Evolutionary conservation across 2,113 vertebrate species (phyloP).

Genomic region (Hippocampus comes): DNA sequence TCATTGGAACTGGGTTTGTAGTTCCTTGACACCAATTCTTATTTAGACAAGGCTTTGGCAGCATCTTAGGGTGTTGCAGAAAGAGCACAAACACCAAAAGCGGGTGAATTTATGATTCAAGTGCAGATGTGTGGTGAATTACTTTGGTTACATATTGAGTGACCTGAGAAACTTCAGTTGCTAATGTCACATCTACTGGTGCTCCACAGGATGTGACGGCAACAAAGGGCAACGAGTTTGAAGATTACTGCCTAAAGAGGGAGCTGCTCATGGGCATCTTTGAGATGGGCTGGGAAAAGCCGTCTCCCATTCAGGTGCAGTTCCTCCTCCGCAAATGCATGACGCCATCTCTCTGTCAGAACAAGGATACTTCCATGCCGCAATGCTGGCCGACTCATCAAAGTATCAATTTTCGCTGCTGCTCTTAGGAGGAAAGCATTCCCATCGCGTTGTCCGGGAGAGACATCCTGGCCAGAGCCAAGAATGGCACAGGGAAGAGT

Average conservation of each 20-base stretch:
- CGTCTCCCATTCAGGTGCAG: slow-evolving; percentile 94
- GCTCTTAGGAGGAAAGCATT: slow-evolving; percentile 94
- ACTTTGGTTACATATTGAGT: not conserved
- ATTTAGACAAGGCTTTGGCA: no score
- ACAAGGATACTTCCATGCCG: not conserved
- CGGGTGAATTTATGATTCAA: not conserved
- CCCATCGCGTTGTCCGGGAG: slow-evolving; percentile 99
- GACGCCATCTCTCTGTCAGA: not conserved
- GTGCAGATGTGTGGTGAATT: not conserved
- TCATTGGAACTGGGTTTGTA: no score
- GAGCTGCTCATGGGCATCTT: slow-evolving; percentile 99
- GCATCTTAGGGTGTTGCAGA: no score
- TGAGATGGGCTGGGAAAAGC: slow-evolving; percentile 99
- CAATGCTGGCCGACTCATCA: not conserved
- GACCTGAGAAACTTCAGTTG: not conserved
- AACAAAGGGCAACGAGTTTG: slow-evolving; percentile 99
- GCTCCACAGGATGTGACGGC: slow-evolving; percentile 90
- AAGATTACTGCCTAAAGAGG: slow-evolving; percentile 99
- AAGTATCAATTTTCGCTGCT: not conserved
- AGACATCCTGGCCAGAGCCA: slow-evolving; percentile 98
- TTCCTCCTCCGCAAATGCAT: not conserved
- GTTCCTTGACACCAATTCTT: no score
- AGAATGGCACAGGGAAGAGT: slow-evolving; percentile 99
- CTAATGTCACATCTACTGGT: not conserved
- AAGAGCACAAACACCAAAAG: no score